Conservation (phyloP, 2,113 vertebrate genomes). For the Cisticola juncidis region DNA sequence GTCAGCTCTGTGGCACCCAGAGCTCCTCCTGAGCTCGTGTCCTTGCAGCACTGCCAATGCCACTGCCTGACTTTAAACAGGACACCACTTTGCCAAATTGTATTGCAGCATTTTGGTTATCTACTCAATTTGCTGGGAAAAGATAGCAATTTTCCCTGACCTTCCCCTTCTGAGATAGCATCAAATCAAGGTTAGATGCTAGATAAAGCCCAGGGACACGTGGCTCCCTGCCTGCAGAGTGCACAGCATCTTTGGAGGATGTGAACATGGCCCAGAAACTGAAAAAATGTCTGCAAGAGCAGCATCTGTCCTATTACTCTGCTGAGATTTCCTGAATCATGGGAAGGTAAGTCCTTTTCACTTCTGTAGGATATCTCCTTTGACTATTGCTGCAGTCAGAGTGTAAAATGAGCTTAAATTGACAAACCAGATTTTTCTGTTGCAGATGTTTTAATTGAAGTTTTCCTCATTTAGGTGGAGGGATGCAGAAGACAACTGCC, state of each 20-base stretch:
- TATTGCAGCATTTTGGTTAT: not conserved
- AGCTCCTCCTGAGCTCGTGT: not conserved
- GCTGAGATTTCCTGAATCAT: not conserved
- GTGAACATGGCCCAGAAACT: not conserved
- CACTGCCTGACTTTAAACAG: not conserved
- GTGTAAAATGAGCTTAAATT: not conserved
- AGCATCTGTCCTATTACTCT: not conserved
- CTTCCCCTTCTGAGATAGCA: constrained; percentile 6
- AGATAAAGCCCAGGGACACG: not conserved
- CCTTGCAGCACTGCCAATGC: rapidly evolving
- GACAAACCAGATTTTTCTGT: not conserved
- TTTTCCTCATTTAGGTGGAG: not conserved
- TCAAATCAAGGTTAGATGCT: constrained; percentile 35
- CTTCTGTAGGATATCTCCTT: not conserved
- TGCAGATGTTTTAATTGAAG: not conserved
- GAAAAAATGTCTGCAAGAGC: not conserved
- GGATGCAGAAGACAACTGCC: not conserved
- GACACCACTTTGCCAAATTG: not conserved
- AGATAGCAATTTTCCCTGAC: constrained; percentile 28
- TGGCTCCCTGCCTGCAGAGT: not conserved
- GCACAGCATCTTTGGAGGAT: not conserved
- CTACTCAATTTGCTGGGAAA: constrained; percentile 2
- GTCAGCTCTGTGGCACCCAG: not conserved
- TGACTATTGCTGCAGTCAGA: not conserved
- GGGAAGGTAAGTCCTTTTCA: not conserved